Base-by-base conservation (phyloP, 2,113 vertebrate genomes). In the Coregonus clupeaformis region DNA sequence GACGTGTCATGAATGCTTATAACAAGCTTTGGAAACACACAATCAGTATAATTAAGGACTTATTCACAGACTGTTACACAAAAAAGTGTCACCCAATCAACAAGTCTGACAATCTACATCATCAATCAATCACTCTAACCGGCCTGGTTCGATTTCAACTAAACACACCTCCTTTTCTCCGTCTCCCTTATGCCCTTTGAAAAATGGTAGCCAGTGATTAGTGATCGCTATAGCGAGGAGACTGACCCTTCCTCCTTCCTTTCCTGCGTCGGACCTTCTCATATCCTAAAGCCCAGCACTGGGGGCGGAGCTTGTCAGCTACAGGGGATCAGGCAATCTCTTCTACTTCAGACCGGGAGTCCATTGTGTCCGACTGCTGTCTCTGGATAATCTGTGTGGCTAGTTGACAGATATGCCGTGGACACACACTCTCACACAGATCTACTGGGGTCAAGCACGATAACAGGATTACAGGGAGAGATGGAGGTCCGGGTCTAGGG, bases 401-500 rank as follows among this genome's bases (percentile, higher is more conserved):
- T 83, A 80, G 90, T 85, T 81, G 84, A 88, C 88, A 89, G 84
- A 88, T 87, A 3, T 42, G 13, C 12, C 83, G 79, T 69, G 87
- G 59, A 75, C 77, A 77, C 12, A 52, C 49, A 47, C 45, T 9
- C 42, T 9, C 49, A 18, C 49, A 52, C 49, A 52, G 49, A 52
- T 18, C 12, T 18, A 52, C 49, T 52, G 49, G 13, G 49, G 13
- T 13, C 49, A 18, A 13, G 16, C 16, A 18, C 49, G 12, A 13
- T 92, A 90, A 91, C 87, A 63, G 86, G 85, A 86, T 88, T 78
- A 79, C 83, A 85, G 83, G 86, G 81, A 80, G 77, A 86, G 86
- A 86, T 66, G 75, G 66, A 47, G 29, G 32, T 47, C 59, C 27
- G 78, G 78, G 66, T 77, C 80, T 60, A 60, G 73, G 63, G 72